These are phyloP conservation scores for Ricordea florida DNA, from an alignment of 92 coral and sea anemone genomes.

Conservation along the genomic window DNA sequence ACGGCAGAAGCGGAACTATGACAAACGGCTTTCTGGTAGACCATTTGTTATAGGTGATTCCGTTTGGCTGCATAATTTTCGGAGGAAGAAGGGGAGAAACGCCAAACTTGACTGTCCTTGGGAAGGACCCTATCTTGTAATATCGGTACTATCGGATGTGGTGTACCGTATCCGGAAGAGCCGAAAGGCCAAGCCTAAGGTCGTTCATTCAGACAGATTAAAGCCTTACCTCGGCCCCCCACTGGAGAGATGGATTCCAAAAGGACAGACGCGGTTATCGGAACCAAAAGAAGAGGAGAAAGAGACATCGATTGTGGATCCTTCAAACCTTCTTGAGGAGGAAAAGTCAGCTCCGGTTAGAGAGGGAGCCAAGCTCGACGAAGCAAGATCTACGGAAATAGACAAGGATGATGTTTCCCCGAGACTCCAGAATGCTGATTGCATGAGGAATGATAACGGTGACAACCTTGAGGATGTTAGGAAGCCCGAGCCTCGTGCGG, in stretches of 20 bases:
- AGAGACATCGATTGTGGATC: conserved; percentile 1
- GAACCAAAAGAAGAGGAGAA: background rate
- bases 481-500: background rate
- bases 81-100: conserved; percentile 33
- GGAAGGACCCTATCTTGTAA: conserved; percentile 46
- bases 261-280: background rate
- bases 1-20: conserved; percentile 57
- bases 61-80: conserved; percentile 50
- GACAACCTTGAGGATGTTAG: background rate
- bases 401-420: background rate
- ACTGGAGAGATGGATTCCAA: conserved; percentile 13
- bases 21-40: conserved; percentile 33
- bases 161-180: conserved; percentile 41
- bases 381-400: background rate
- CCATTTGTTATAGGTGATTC: conserved; percentile 42
- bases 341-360: conserved; percentile 2
- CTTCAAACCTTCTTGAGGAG: background rate
- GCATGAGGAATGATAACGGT: background rate
- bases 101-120: conserved; percentile 40
- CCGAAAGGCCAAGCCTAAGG: conserved; percentile 46
- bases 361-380: background rate
- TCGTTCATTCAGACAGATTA: conserved; percentile 42
- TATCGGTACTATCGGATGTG: conserved; percentile 34
- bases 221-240: conserved; percentile 21
- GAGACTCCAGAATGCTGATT: conserved; percentile 14